Conservation (phyloP, 2,113 vertebrate genomes). For the Nymphicus hollandicus region DNA sequence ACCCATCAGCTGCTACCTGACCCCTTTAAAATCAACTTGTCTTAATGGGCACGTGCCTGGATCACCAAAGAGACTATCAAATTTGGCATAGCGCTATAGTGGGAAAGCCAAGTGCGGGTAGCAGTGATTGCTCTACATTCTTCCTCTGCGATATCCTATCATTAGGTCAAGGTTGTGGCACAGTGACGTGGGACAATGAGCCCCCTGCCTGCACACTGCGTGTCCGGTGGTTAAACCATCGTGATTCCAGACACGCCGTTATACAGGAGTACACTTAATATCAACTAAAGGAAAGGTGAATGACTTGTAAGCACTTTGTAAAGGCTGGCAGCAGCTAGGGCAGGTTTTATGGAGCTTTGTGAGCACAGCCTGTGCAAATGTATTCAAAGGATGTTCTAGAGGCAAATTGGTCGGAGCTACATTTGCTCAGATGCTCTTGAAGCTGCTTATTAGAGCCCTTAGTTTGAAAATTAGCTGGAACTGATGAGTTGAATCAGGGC, state of each 20-base stretch:
- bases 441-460: slow-evolving; percentile 35
- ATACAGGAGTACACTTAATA: neutral
- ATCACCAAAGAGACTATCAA: slow-evolving; percentile 43
- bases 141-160: neutral
- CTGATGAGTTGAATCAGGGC: neutral
- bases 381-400: slow-evolving; percentile 47
- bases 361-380: slow-evolving; percentile 33
- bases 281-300: neutral
- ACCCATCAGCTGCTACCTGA: slow-evolving; percentile 22
- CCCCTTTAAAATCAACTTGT: slow-evolving; percentile 34
- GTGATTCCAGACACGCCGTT: neutral
- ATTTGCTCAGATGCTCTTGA: slow-evolving; percentile 48
- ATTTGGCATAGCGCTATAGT: neutral
- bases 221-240: neutral
- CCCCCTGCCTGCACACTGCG: neutral
- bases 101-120: neutral
- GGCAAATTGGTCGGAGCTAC: slow-evolving; percentile 49
- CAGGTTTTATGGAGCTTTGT: neutral
- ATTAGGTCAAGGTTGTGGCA: neutral
- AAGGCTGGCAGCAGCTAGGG: neutral
- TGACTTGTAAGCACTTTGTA: neutral
- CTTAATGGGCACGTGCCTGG: neutral
- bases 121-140: neutral
- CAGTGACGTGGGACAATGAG: neutral
- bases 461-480: slow-evolving; percentile 49